Conservation (phyloP, 2,888 invertebrate species). For the Himalopsyche anomala region DNA sequence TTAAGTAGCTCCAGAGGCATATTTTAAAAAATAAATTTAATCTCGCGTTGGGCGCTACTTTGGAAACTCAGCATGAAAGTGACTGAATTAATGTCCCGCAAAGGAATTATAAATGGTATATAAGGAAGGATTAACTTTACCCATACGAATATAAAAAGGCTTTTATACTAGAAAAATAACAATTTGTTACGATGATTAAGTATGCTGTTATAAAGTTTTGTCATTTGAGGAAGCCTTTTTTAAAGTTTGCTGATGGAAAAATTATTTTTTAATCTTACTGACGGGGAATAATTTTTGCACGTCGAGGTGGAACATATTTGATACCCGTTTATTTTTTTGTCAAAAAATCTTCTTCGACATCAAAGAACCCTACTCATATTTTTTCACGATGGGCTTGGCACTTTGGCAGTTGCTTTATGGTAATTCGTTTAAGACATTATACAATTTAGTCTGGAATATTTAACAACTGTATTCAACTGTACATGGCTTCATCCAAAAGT, state of each 20-base stretch:
- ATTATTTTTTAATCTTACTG: neutral
- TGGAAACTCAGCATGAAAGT: conserved; percentile 1
- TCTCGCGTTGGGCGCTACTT: neutral
- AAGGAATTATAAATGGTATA: conserved; percentile 9
- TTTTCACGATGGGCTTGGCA: too few relatives aligned
- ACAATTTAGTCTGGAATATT: too few relatives aligned
- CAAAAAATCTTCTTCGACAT: too few relatives aligned
- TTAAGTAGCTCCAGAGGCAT: too few relatives aligned
- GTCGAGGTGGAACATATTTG: neutral
- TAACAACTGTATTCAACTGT: too few relatives aligned
- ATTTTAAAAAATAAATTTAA: neutral
- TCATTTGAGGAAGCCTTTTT: conserved; percentile 10
- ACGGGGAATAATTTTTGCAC: neutral
- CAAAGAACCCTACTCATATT: too few relatives aligned
- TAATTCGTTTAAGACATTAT: too few relatives aligned
- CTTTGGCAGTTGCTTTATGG: too few relatives aligned
- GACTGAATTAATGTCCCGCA: conserved; percentile 13
- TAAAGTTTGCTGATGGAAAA: conserved; percentile 5
- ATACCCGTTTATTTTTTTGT: too few relatives aligned
- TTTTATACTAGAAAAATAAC: neutral
- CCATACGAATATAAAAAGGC: neutral
- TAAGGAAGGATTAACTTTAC: conserved; percentile 1
- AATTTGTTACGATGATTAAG: conserved; percentile 17
- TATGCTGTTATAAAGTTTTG: conserved; percentile 1
- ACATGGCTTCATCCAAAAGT: too few relatives aligned